Conservation (phyloP, 1,140 invertebrate species). For the Apis laboriosa region DNA sequence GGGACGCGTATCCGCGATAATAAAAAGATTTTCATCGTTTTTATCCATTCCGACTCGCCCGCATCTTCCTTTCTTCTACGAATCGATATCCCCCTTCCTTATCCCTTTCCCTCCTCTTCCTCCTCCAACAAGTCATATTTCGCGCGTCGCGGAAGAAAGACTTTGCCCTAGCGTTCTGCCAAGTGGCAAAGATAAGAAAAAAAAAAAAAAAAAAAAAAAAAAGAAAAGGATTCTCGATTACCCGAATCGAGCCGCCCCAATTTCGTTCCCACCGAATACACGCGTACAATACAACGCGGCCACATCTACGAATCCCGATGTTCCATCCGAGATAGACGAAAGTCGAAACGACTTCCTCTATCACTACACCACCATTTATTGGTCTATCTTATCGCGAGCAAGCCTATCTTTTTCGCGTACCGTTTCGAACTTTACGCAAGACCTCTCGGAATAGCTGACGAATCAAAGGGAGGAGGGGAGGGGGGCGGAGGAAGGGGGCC, state of each 20-base stretch:
- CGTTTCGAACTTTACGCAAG: conserved; percentile 60
- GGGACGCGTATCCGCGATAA: conserved; percentile 1
- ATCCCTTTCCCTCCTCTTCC: background rate
- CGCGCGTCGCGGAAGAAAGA: conserved; percentile 12
- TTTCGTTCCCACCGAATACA: too few relatives aligned
- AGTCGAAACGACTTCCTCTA: conserved; percentile 25
- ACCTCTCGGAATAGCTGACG: conserved; percentile 20
- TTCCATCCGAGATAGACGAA: too few relatives aligned
- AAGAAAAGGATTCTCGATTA: too few relatives aligned
- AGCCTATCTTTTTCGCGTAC: conserved; percentile 52
- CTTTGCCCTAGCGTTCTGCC: background rate
- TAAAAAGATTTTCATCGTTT: background rate
- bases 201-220: too few relatives aligned
- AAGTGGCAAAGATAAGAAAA: too few relatives aligned
- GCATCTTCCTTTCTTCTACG: conserved; percentile 6
- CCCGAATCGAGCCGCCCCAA: too few relatives aligned
- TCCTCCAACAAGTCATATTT: background rate
- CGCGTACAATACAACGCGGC: too few relatives aligned
- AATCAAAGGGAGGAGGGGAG: background rate
- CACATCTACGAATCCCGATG: too few relatives aligned
- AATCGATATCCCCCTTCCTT: background rate
- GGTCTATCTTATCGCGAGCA: conserved; percentile 57
- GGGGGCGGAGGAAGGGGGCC: background rate
- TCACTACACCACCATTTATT: conserved; percentile 51
- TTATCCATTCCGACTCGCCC: background rate